Conservation (phyloP, 2,888 invertebrate species). For the Archips crataeganus region DNA sequence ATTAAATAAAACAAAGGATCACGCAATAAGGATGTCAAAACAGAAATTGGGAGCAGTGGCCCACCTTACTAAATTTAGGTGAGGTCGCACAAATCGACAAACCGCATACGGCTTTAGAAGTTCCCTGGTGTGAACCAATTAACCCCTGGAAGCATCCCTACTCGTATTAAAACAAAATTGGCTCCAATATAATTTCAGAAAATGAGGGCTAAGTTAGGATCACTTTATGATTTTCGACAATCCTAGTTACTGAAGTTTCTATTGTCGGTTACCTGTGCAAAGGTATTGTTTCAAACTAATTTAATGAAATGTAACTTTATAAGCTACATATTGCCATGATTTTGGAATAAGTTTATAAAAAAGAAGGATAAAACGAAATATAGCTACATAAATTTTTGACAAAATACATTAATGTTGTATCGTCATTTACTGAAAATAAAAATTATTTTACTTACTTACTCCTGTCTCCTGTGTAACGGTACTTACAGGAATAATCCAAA, state of each 20-base stretch:
- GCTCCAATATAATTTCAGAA: conserved; percentile 72
- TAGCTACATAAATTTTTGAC: too few relatives aligned
- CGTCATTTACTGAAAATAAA: too few relatives aligned
- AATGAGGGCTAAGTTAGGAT: conserved; percentile 59
- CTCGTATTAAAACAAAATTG: conserved; percentile 71
- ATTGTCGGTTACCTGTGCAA: conserved; percentile 13
- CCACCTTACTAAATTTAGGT: conserved; percentile 40
- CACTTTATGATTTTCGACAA: conserved; percentile 47
- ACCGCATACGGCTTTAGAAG: conserved; percentile 68
- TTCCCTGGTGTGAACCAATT: conserved; percentile 69
- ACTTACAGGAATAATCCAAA: too few relatives aligned
- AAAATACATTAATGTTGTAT: too few relatives aligned
- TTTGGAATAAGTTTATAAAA: background rate
- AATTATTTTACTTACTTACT: too few relatives aligned
- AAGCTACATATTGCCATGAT: background rate
- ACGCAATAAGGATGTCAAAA: conserved; percentile 34
- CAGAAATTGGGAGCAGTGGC: conserved; percentile 44
- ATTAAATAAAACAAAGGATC: background rate
- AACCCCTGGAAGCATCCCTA: conserved; percentile 62
- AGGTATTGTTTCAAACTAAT: conserved; percentile 29
- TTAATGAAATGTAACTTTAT: conserved; percentile 8
- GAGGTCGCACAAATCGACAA: conserved; percentile 60
- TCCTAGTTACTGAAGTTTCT: conserved; percentile 40
- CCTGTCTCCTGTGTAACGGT: too few relatives aligned
- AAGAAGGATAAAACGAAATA: too few relatives aligned